phyloP scores from a whole-genome alignment of 2,888 invertebrate species.

The Fissipunctia ypsillon region DNA sequence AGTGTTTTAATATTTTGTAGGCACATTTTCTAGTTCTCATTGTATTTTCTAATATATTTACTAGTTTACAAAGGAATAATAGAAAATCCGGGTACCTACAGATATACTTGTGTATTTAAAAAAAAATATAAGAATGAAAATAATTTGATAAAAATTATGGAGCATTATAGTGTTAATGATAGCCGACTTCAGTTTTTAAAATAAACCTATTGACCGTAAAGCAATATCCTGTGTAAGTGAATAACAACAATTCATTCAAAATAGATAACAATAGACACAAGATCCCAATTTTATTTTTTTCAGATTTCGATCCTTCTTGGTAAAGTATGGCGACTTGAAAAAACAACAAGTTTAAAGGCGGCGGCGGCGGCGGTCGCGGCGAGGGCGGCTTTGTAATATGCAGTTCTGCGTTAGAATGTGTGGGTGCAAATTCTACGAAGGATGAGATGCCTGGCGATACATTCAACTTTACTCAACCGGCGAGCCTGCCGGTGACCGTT shows the following conservation, averaged over 20 bases:
- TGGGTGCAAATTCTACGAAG: constrained; percentile 88
- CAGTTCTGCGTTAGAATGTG: constrained; percentile 77
- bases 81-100: neutral
- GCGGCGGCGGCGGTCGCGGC: constrained; percentile 48
- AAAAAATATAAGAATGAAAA: neutral
- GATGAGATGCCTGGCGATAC: constrained; percentile 83
- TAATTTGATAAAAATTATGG: neutral
- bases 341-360: constrained; percentile 72
- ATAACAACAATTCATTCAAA: constrained; percentile 36
- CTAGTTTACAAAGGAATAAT: constrained; percentile 1
- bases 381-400: constrained; percentile 71
- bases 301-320: constrained; percentile 66
- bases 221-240: neutral
- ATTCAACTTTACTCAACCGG: constrained; percentile 80
- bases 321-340: constrained; percentile 70
- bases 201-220: neutral
- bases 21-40: neutral
- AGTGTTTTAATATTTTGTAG: constrained; percentile 9
- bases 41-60: neutral
- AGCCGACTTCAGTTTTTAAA: neutral
- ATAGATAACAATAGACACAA: constrained; percentile 40
- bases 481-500: constrained; percentile 75
- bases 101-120: neutral
- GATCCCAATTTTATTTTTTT: constrained; percentile 9
- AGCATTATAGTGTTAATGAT: neutral